Conservation (phyloP, 1,140 invertebrate species). For the Drosophila ohnishii region DNA sequence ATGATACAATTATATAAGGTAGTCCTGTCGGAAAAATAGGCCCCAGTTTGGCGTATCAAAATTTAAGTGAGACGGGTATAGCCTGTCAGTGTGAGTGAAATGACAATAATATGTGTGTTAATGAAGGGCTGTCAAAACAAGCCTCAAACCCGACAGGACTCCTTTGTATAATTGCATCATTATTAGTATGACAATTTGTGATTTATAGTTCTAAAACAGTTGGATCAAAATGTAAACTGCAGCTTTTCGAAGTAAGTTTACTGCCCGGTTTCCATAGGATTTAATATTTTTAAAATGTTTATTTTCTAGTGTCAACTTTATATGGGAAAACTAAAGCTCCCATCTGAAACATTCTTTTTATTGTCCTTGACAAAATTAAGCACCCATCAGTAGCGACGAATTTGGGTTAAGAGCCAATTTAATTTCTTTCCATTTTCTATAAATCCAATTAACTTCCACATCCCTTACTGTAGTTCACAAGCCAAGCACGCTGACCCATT, state of each 20-base stretch:
- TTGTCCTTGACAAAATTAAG: background rate
- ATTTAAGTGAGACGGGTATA: no score
- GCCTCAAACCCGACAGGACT: no score
- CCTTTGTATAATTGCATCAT: no score
- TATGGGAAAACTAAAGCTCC: background rate
- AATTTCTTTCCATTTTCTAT: background rate
- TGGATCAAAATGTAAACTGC: background rate
- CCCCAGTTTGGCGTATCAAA: no score
- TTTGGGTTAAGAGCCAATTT: background rate
- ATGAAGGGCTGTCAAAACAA: no score
- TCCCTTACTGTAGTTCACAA: background rate
- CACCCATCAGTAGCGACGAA: background rate
- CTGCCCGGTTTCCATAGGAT: no score
- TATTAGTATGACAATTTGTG: background rate
- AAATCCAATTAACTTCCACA: slow-evolving; percentile 1
- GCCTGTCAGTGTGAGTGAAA: no score
- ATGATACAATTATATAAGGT: no score
- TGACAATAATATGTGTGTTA: no score
- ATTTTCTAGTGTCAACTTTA: background rate
- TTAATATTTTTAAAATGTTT: background rate
- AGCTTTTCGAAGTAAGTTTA: background rate
- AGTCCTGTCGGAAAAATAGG: no score
- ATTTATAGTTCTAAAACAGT: background rate
- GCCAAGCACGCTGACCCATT: slow-evolving; percentile 14
- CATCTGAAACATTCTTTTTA: no score